Evolutionary conservation across 2,888 invertebrate species (phyloP).

Genomic region (Drosophila pseudotakahashii): DNA sequence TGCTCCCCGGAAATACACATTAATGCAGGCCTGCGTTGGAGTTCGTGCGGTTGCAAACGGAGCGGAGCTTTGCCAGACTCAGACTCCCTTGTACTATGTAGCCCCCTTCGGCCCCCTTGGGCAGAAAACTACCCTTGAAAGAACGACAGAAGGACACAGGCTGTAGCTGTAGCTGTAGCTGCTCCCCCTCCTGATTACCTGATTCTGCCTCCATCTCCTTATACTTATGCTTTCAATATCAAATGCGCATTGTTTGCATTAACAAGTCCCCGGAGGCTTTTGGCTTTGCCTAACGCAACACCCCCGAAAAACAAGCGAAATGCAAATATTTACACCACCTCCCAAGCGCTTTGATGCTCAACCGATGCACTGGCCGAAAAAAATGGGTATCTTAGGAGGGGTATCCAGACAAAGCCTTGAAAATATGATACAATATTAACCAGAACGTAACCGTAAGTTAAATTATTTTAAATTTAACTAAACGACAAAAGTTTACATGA

Average conservation of each 20-base stretch:
- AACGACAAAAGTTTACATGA: too few species aligned
- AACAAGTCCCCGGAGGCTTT: constrained; percentile 75
- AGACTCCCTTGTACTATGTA: not conserved
- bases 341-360: not conserved
- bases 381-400: not conserved
- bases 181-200: constrained; percentile 2
- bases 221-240: constrained; percentile 61
- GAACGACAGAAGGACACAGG: constrained; percentile 5
- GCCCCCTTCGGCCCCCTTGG: not conserved
- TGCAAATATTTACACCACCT: constrained; percentile 67
- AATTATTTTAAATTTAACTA: too few species aligned
- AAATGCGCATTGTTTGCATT: constrained; percentile 80
- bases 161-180: not conserved
- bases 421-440: not conserved
- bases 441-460: too few species aligned
- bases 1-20: constrained; percentile 71
- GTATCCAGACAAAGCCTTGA: not conserved
- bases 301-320: constrained; percentile 55
- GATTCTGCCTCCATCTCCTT: constrained; percentile 4
- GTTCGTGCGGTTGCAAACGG: constrained; percentile 68
- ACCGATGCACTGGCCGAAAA: not conserved
- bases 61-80: constrained; percentile 54
- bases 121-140: constrained; percentile 59
- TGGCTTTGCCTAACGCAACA: constrained; percentile 54
- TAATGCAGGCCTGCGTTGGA: constrained; percentile 66